phyloP scores from a whole-genome alignment of 2,888 invertebrate species.

The Therioaphis trifolii region DNA sequence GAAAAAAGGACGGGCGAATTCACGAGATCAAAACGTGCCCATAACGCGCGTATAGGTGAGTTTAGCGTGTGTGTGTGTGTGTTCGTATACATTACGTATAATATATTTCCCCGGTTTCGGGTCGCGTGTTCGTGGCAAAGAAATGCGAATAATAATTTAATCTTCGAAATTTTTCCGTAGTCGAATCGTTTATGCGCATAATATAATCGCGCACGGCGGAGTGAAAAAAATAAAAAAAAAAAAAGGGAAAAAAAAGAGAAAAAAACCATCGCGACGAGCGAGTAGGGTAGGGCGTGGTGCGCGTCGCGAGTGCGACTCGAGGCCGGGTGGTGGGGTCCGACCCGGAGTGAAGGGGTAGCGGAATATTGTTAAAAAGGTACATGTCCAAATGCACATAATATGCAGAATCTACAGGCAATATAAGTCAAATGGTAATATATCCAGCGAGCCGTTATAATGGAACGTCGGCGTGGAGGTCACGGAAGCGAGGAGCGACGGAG shows the following conservation, averaged over 20 bases:
- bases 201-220: neutral
- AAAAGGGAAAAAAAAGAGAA: constrained; percentile 5
- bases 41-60: no score
- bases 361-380: constrained; percentile 30
- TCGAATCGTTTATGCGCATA: neutral
- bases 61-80: no score
- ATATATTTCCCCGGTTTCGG: neutral
- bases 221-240: neutral
- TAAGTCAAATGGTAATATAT: constrained; percentile 40
- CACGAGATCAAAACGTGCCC: neutral
- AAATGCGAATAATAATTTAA: constrained; percentile 36
- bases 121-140: neutral
- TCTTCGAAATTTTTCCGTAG: neutral
- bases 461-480: constrained; percentile 14
- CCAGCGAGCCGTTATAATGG: constrained; percentile 37
- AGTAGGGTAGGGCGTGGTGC: neutral
- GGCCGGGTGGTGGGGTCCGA: no score
- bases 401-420: constrained; percentile 40
- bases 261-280: neutral
- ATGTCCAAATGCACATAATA: constrained; percentile 28
- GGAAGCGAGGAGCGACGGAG: neutral
- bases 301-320: neutral
- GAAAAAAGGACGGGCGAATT: no score
- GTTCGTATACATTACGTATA: neutral
- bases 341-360: no score